phyloP scores from a whole-genome alignment of 2,888 invertebrate species.

The Cremastobaeus sp. region DNA sequence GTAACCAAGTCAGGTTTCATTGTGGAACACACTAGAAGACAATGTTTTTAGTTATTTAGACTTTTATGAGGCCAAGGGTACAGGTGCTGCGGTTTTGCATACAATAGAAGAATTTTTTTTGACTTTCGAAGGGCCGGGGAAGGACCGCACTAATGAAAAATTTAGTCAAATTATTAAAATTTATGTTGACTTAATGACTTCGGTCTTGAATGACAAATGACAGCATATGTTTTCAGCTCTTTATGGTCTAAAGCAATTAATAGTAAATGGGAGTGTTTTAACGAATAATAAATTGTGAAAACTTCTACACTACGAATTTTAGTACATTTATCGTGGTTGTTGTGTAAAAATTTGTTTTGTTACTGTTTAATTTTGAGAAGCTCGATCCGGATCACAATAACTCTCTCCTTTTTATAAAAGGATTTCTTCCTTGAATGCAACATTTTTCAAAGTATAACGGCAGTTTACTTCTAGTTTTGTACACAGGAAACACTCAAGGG shows the following conservation, averaged over 20 bases:
- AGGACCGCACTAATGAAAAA: slow-evolving; percentile 21
- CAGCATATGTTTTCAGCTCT: slow-evolving; percentile 26
- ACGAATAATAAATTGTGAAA: no score
- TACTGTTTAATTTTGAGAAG: background rate
- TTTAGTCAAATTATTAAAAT: slow-evolving; percentile 37
- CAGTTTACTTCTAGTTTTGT: slow-evolving; percentile 21
- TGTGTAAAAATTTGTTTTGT: no score
- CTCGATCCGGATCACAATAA: background rate
- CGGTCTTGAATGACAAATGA: slow-evolving; percentile 43
- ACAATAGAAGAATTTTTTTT: slow-evolving; percentile 19
- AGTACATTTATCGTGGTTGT: no score
- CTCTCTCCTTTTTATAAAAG: no score
- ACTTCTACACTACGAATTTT: no score
- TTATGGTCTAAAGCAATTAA: slow-evolving; percentile 27
- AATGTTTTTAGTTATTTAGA: no score
- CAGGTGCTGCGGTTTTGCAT: slow-evolving; percentile 32
- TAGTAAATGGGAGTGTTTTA: no score
- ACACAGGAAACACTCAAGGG: slow-evolving; percentile 24
- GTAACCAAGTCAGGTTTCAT: background rate
- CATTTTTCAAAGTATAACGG: background rate
- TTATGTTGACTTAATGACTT: slow-evolving; percentile 36
- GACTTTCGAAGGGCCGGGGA: background rate
- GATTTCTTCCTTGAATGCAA: background rate
- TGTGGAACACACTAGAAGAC: no score
- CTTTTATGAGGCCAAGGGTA: no score